phyloP scores from a whole-genome alignment of 2,888 invertebrate species.

The Lapara coniferarum region DNA sequence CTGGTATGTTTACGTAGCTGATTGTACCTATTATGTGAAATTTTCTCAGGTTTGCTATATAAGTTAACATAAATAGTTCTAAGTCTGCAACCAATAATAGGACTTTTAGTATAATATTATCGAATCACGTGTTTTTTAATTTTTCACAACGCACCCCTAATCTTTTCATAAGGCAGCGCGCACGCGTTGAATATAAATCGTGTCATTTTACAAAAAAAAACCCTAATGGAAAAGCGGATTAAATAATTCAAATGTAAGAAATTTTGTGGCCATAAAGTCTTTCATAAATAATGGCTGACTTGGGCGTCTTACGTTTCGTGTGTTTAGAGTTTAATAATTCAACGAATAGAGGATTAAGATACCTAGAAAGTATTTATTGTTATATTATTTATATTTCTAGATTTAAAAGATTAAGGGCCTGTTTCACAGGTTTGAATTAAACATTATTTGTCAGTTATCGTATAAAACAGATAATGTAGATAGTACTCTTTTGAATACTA shows the following conservation, averaged over 20 bases:
- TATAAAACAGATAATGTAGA: too few relatives aligned
- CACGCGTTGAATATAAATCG: conserved; percentile 77
- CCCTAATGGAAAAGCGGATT: conserved; percentile 82
- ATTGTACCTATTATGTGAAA: too few relatives aligned
- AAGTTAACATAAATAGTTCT: too few relatives aligned
- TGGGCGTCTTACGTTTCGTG: conserved; percentile 41
- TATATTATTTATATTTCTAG: too few relatives aligned
- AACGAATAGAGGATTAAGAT: neutral
- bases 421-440: too few relatives aligned
- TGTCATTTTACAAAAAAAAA: conserved; percentile 73
- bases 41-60: too few relatives aligned
- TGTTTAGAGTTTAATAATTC: neutral
- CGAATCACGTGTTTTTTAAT: conserved; percentile 53
- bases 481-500: too few relatives aligned
- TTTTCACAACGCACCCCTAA: conserved; percentile 65
- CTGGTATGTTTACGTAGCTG: too few relatives aligned
- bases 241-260: conserved; percentile 80
- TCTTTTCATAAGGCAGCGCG: conserved; percentile 68
- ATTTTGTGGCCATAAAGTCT: conserved; percentile 77
- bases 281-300: conserved; percentile 75
- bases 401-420: too few relatives aligned
- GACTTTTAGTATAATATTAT: neutral
- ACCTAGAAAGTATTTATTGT: too few relatives aligned
- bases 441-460: too few relatives aligned
- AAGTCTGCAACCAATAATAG: too few relatives aligned